A percentile compares a stretch with the other conserved stretches of the same genome.
phyloP scores from a whole-genome alignment of 2,113 vertebrate genomes.

The Pteropus alecto region DNA sequence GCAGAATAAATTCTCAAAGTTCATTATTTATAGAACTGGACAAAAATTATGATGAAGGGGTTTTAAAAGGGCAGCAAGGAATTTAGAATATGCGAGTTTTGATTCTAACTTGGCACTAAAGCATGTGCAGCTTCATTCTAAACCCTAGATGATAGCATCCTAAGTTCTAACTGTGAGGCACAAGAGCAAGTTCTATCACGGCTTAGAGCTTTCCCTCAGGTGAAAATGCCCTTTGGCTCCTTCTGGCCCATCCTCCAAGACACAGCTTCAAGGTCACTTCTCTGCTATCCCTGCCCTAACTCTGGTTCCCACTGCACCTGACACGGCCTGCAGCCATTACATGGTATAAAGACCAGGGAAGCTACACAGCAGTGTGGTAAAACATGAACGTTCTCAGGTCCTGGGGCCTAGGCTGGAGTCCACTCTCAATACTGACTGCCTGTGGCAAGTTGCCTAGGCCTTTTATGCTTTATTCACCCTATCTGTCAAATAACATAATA shows the following conservation, averaged over 20 bases:
- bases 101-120: background rate
- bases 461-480: background rate
- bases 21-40: slow-evolving; percentile 12
- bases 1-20: background rate
- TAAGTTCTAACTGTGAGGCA: background rate
- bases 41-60: background rate
- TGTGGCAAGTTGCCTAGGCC: background rate
- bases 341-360: background rate
- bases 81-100: background rate
- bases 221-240: background rate
- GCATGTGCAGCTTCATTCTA: background rate
- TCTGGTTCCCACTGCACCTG: background rate
- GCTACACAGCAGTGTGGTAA: background rate
- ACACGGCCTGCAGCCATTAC: background rate
- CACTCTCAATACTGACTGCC: background rate
- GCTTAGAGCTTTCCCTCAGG: background rate
- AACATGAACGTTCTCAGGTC: background rate
- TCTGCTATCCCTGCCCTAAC: background rate
- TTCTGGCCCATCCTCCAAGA: background rate
- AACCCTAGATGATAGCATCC: background rate
- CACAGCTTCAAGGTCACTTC: background rate
- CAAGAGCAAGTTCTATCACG: background rate
- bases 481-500: background rate
- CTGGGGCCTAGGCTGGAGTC: background rate
- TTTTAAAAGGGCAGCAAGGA: background rate